Conservation (phyloP, 2,888 invertebrate species). For the Pomacea canaliculata region DNA sequence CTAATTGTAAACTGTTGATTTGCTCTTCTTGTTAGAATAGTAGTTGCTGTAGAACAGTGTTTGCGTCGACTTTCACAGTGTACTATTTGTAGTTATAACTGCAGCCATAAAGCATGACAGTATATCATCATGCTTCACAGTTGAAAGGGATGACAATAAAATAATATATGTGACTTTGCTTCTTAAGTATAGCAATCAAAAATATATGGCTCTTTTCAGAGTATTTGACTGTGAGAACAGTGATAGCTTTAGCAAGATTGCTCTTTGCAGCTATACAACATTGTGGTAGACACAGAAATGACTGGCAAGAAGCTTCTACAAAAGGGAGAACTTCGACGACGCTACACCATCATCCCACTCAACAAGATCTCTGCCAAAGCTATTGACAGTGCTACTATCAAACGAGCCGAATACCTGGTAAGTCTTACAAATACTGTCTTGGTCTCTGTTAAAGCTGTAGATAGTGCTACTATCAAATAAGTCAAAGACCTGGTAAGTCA, state of each 20-base stretch:
- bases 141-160: too few relatives aligned
- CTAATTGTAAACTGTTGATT: too few relatives aligned
- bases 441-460: slow-evolving; percentile 79
- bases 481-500: slow-evolving; percentile 73
- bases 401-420: slow-evolving; percentile 74
- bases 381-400: slow-evolving; percentile 76
- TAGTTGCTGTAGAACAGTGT: too few relatives aligned
- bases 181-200: too few relatives aligned
- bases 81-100: too few relatives aligned
- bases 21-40: too few relatives aligned
- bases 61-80: too few relatives aligned
- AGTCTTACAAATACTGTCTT: slow-evolving; percentile 17
- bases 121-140: too few relatives aligned
- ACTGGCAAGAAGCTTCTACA: slow-evolving; percentile 87
- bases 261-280: slow-evolving; percentile 82
- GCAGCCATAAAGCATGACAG: too few relatives aligned
- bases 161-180: too few relatives aligned
- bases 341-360: slow-evolving; percentile 91
- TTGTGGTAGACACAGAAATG: slow-evolving; percentile 88
- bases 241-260: not conserved
- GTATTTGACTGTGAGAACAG: too few relatives aligned
- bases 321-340: slow-evolving; percentile 82
- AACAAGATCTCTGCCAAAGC: slow-evolving; percentile 83
- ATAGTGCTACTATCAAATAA: slow-evolving; percentile 74
- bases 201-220: too few relatives aligned